Base-by-base conservation (phyloP, 2,888 invertebrate genomes). In the Scaeva pyrastri region DNA sequence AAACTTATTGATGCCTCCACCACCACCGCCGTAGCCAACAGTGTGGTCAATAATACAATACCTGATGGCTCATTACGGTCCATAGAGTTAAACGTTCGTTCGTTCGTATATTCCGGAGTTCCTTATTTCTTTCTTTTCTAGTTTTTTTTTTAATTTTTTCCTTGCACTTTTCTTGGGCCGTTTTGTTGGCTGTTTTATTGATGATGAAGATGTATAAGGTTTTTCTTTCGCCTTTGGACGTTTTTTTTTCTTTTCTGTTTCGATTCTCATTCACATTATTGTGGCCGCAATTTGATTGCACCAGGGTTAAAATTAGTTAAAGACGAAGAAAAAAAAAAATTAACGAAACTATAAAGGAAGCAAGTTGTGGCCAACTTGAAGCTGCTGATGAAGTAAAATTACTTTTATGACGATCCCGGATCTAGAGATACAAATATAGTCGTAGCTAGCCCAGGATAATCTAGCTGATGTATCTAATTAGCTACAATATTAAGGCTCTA, bases 41-140 rank as follows among this genome's bases (percentile, higher is more conserved):
- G 70, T 64, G 71, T 52, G 64, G 55, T 50, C 58, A 43, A 43
- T 31, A 26, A 43, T 31, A 26, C 48, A 16, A 64, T n/a, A 43
- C 48, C n/a, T 39, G 52, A 64, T 78, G 77, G 82, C 71, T 86
- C 81, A 82, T 86, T 82, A 71, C 56, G 36, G 81, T 48, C 43
- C 56, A 45, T 50, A 26, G 45, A 82, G 70, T 60, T 78, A 82
- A 86, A 81, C 72, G 75, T 64, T 76, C 62, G 45, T 79, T 78
- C 80, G 31, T 31, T 31, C 3, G 31, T 31, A 7, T 2, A 0
- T 31, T 31, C 39, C 12, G 12, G 11, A 52, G 52, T 39, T 68
- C 12, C 12, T 31, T 62, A 6, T 14, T 43, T 8, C n/a, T n/a
- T n/a, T n/a, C n/a, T n/a, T n/a, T n/a, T n/a, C n/a, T n/a, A n/a